phyloP scores from a whole-genome alignment of 2,113 vertebrate species.

The Equus przewalskii region DNA sequence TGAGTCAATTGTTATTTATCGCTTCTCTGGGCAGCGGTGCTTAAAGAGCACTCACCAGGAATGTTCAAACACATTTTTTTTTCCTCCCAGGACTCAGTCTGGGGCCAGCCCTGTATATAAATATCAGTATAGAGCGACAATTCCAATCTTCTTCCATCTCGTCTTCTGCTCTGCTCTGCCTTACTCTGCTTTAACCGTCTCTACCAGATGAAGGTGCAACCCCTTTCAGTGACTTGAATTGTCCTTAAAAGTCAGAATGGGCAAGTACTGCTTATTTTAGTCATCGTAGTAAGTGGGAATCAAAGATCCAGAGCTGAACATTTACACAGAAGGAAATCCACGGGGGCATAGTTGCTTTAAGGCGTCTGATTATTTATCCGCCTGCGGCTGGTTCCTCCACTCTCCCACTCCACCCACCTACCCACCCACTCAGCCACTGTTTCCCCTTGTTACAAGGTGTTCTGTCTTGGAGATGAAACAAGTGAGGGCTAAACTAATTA shows the following conservation, averaged over 20 bases:
- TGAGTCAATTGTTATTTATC: constrained; percentile 71
- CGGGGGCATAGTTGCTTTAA: constrained; percentile 32
- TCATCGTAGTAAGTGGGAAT: constrained; percentile 75
- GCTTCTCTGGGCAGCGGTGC: not conserved
- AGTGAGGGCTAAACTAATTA: constrained; percentile 91
- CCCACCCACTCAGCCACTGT: constrained; percentile 53
- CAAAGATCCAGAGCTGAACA: constrained; percentile 68
- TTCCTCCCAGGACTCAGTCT: constrained; percentile 65
- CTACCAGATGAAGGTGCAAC: constrained; percentile 76
- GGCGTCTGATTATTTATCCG: constrained; percentile 66
- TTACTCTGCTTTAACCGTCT: constrained; percentile 67
- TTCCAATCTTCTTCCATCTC: constrained; percentile 57
- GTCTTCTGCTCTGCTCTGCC: constrained; percentile 62
- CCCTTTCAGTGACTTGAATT: constrained; percentile 73
- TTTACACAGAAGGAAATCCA: constrained; percentile 56
- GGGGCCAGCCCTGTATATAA: constrained; percentile 65
- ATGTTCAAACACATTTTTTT: constrained; percentile 60
- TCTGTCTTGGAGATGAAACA: constrained; percentile 87
- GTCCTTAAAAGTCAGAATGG: constrained; percentile 74
- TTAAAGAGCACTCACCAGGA: constrained; percentile 63
- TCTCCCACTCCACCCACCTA: constrained; percentile 26
- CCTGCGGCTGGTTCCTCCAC: not conserved
- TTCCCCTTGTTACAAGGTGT: constrained; percentile 82
- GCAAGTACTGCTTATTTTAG: constrained; percentile 72
- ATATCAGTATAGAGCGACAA: constrained; percentile 46